Evolutionary conservation across 2,797 vertebrate species (phyloP), one percentile per base, ranked within the genome.

Genomic region (Phylloscopus collybita): DNA sequence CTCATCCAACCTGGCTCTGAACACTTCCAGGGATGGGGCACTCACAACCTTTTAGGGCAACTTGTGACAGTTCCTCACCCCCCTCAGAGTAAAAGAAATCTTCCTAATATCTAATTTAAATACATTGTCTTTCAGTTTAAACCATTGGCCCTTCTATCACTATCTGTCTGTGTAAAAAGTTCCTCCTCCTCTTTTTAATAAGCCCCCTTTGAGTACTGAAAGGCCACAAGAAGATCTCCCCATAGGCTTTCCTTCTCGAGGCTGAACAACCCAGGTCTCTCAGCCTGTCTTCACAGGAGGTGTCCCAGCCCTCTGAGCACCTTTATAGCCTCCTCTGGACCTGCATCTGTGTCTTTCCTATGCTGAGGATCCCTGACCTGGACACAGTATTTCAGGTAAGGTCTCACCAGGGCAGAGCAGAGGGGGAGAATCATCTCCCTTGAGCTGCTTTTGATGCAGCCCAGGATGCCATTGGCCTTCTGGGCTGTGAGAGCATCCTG

Each of bases 271-370:
- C 9, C n/a, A 59, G 15, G 2, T 72, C 18, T 36, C n/a, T 40
- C 25, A n/a, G 11, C 16, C 45, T 53, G 38, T 47, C 18, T 36
- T 42, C 22, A 20, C 0, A 0, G 29, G 14, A 53, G 2, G 1
- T 53, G 60, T 22, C 42, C 47, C 40, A 79, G 34, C 11, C 26
- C 22, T 60, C n/a, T 53, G 34, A 54, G 32, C 34, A 25, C 15
- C 30, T 42, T 54, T 4, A 3, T 17, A 30, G 26, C 22, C 47
- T 79, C 22, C 53, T 60, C 40, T 72, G 53, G 16, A 29, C 11
- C 40, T 25, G 6, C 0, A 0, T 49, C 26, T 1, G 0, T 42
- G 38, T 40, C 47, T 21, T 60, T 36, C 16, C 36, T 54, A 3
- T 36, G 34, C 66, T 42, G 60, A 36, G 18, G 19, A 42, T 11